phyloP scores from a whole-genome alignment of 1,140 invertebrate genomes.

The Thereuonema tuberculata region DNA sequence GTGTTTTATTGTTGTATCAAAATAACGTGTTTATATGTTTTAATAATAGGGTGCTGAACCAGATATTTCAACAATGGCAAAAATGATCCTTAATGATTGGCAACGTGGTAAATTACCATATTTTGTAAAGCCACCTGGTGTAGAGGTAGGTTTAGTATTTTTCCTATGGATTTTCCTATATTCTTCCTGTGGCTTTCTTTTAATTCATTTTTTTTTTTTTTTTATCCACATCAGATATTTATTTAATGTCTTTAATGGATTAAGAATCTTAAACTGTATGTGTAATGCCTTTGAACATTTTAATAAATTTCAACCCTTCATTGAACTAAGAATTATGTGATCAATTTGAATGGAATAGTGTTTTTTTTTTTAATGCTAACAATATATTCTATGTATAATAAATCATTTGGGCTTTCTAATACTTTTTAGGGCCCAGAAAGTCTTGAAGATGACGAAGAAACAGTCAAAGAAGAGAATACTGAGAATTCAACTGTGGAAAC shows the following conservation, averaged over 20 bases:
- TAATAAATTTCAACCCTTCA: not conserved
- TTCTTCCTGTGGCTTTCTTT: not conserved
- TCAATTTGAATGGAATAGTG: too few relatives aligned
- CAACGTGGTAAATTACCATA: constrained; percentile 94
- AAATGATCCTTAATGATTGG: constrained; percentile 97
- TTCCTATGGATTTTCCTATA: constrained; percentile 27
- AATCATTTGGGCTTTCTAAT: not conserved
- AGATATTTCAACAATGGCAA: constrained; percentile 70
- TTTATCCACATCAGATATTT: constrained; percentile 11
- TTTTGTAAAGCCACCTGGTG: constrained; percentile 62
- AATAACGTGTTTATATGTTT: not conserved
- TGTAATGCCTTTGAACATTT: not conserved
- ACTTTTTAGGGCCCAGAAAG: not conserved
- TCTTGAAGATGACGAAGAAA: not conserved
- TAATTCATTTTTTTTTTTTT: not conserved
- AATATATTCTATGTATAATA: too few relatives aligned
- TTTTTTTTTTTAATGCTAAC: too few relatives aligned
- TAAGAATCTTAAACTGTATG: not conserved
- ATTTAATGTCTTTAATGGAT: not conserved
- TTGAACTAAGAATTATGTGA: not conserved
- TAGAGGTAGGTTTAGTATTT: constrained; percentile 39
- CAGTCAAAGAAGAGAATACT: constrained; percentile 13
- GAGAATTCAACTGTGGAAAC: constrained; percentile 12
- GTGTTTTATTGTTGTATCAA: not conserved
- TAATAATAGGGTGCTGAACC: constrained; percentile 67